Evolutionary conservation across 2,113 vertebrate genomes (phyloP).

Genomic region (Chaetorhynchus papuensis): DNA sequence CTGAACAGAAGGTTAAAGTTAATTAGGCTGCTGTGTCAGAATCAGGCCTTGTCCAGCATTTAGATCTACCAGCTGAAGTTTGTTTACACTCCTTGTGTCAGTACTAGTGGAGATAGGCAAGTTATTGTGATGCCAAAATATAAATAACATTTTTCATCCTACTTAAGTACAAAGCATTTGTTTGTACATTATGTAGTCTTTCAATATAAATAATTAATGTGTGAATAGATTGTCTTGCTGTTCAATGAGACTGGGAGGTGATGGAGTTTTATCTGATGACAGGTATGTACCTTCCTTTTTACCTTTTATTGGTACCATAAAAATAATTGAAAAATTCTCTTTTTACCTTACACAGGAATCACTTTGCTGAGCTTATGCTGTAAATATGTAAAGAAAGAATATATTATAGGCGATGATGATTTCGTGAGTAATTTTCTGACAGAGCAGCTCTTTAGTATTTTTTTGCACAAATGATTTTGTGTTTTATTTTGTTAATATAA

Average conservation of each 20-base stretch:
- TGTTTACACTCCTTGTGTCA: not conserved
- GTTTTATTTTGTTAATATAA: not conserved
- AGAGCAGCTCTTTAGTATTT: not conserved
- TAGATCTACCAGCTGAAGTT: not conserved
- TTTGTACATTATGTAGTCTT: not conserved
- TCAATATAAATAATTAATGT: conserved; percentile 18
- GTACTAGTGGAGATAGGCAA: not conserved
- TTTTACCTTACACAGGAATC: not conserved
- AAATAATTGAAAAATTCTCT: not conserved
- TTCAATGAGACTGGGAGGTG: not conserved
- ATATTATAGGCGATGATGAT: not conserved
- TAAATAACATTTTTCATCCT: not conserved
- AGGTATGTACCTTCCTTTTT: not conserved
- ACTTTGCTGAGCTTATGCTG: not conserved
- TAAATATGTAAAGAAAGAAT: not conserved
- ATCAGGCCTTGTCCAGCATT: not conserved
- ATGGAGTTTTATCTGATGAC: not conserved
- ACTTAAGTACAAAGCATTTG: not conserved
- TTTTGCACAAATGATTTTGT: not conserved
- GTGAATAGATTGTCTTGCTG: not conserved
- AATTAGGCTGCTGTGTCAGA: not conserved
- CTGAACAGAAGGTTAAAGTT: not conserved
- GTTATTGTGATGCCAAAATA: not conserved
- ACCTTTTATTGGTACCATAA: not conserved
- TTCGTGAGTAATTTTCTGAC: not conserved